Percentiles rank a stretch among this genome's conserved stretches.
Conservation (phyloP, 2,888 invertebrate genomes). For the Endotricha flammealis region DNA sequence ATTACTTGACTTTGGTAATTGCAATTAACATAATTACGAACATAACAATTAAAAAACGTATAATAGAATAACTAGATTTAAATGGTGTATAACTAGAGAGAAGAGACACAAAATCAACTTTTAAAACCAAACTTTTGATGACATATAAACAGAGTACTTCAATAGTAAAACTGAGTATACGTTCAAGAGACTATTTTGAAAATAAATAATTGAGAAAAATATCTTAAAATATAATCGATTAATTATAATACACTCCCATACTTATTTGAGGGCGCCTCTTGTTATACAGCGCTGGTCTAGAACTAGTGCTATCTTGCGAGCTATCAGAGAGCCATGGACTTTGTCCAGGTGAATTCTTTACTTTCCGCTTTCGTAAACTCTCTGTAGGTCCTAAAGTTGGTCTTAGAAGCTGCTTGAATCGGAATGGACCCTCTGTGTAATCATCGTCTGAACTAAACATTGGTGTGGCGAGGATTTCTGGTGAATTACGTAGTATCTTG, state of each 20-base stretch:
- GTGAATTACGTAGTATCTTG: conserved; percentile 67
- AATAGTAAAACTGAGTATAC: too few relatives aligned
- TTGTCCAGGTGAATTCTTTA: conserved; percentile 60
- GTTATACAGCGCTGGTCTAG: conserved; percentile 55
- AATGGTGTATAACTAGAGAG: too few relatives aligned
- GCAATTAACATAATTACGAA: too few relatives aligned
- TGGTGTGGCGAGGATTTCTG: conserved; percentile 67
- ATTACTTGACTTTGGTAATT: conserved; percentile 40
- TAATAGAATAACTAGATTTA: too few relatives aligned
- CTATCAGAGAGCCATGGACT: conserved; percentile 73
- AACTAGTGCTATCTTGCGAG: conserved; percentile 64
- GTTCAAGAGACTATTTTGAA: too few relatives aligned
- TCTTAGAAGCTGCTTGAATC: conserved; percentile 81
- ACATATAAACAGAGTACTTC: too few relatives aligned
- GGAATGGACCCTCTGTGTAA: conserved; percentile 81
- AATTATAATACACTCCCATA: conserved; percentile 71
- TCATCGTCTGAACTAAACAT: conserved; percentile 70
- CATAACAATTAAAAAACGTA: too few relatives aligned
- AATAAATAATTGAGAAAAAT: too few relatives aligned
- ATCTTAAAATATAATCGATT: too few relatives aligned
- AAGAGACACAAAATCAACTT: too few relatives aligned
- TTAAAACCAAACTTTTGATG: too few relatives aligned
- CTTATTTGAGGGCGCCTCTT: conserved; percentile 70
- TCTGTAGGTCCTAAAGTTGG: conserved; percentile 84
- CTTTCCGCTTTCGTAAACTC: conserved; percentile 81